Evolutionary conservation across 92 coral and sea anemone species (phyloP), one percentile per base, ranked within the genome.

Genomic region (Pocillopora grandis): DNA sequence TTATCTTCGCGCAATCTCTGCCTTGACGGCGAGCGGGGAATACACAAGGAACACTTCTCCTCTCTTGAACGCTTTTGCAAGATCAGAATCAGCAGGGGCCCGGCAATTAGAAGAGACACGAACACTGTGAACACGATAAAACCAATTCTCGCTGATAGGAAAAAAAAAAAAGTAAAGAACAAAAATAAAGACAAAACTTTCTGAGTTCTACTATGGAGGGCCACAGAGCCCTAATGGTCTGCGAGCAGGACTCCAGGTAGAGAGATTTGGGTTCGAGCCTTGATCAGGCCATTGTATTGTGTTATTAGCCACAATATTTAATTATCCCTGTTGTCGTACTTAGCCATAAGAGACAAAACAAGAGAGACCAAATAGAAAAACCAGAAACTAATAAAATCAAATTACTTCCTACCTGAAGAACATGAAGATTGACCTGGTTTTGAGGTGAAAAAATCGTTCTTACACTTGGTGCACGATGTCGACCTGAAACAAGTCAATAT

Each of bases 371-470:
- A 31, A 6, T 18, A 6, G 2, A 11, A 31, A n/a, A n/a, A 20
- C 49, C 6, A 62, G 9, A 6, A 62, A 15, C 8, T 4, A 23
- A 23, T 23, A 23, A 56, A 58, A 31, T 56, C 7, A 35, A 56
- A 62, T 33, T 16, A 61, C 37, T 49, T 68, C 91, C 85, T 76
- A 91, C 94, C 52, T 57, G 80, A 66, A 18, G 94, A 91, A 62
- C 94, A 91, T 9, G 88, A 85, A 15, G 94, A 42, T 78, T 87
- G 83, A 9, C 94, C 94, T 71, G 69, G 66, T 36, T 20, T 42
- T 17, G 94, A 91, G 10, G 94, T 91, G 57, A 88, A 84, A 21
- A 84, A 91, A 49, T 84, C 88, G 62, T 91, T 91, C 72, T 80
- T 85, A 76, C 94, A 91, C 76, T 71, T 87, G 18, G 77, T 14